Percentiles rank a stretch among this genome's conserved stretches.
Evolutionary conservation across 1,140 invertebrate species (phyloP).

Genomic region (Bombus superbus): DNA sequence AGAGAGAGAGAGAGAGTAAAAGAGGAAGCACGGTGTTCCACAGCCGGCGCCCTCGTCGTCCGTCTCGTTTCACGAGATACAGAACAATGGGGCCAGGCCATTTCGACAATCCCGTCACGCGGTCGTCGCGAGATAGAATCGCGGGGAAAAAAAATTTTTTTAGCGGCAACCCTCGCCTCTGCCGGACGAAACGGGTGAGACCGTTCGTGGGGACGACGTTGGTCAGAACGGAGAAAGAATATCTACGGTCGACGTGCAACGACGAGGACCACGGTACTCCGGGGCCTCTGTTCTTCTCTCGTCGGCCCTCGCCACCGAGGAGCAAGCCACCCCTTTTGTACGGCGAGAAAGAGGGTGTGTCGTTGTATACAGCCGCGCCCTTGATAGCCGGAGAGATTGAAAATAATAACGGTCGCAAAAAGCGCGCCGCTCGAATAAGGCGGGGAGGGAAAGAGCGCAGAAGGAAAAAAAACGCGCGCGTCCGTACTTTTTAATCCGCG

Average conservation of each 20-base stretch:
- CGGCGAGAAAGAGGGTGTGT: conserved; percentile 34
- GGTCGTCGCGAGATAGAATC: conserved; percentile 65
- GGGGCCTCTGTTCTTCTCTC: conserved; percentile 19
- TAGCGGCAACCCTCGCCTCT: not conserved
- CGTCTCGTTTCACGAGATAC: conserved; percentile 60
- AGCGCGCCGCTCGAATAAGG: conserved; percentile 13
- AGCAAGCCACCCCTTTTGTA: conserved; percentile 36
- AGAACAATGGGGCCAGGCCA: conserved; percentile 59
- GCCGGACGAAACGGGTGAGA: not conserved
- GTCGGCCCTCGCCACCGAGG: not conserved
- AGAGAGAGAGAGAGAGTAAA: not conserved
- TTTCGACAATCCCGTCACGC: conserved; percentile 68
- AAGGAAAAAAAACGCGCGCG: conserved; percentile 20
- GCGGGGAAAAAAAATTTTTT: conserved; percentile 57
- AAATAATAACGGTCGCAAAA: conserved; percentile 65
- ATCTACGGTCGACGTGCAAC: not conserved
- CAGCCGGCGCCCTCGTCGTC: conserved; percentile 56
- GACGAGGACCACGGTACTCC: conserved; percentile 1
- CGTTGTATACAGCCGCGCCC: conserved; percentile 34
- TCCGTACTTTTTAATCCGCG: conserved; percentile 64
- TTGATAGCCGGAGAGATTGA: conserved; percentile 59
- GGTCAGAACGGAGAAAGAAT: conserved; percentile 37
- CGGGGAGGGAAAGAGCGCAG: not conserved
- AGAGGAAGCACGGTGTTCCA: conserved; percentile 5
- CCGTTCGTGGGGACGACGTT: not conserved